Evolutionary conservation across 2,888 invertebrate genomes (phyloP).

Genomic region (Bombylius major): DNA sequence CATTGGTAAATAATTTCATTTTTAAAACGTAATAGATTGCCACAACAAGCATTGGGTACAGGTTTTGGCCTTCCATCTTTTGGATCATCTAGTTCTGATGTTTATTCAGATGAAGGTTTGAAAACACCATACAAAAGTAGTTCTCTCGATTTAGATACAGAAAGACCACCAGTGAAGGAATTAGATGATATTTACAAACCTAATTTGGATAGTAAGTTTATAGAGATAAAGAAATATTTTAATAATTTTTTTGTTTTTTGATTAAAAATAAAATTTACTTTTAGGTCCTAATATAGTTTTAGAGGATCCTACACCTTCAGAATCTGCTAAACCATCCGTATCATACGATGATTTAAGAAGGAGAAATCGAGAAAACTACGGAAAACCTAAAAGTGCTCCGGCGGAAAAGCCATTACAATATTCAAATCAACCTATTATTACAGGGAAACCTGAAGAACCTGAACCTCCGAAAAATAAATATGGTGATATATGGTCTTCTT

Average conservation of each 20-base stretch:
- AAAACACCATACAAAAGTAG: conserved; percentile 21
- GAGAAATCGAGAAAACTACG: conserved; percentile 54
- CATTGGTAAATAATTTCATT: not conserved
- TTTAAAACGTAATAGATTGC: conserved; percentile 13
- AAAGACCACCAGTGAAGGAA: conserved; percentile 45
- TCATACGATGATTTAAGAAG: conserved; percentile 62
- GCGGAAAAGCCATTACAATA: conserved; percentile 19
- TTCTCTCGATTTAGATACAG: conserved; percentile 49
- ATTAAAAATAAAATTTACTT: not conserved
- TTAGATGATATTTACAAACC: conserved; percentile 47
- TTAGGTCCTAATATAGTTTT: conserved; percentile 29
- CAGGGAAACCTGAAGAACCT: not conserved
- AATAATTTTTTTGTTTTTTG: no score
- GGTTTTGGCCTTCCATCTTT: conserved; percentile 40
- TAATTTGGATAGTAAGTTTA: conserved; percentile 39
- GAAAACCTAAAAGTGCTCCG: conserved; percentile 24
- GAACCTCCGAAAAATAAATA: conserved; percentile 27
- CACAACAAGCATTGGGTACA: conserved; percentile 37
- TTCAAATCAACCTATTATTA: not conserved
- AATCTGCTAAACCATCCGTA: conserved; percentile 37
- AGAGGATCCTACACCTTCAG: conserved; percentile 39
- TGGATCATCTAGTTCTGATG: conserved; percentile 25
- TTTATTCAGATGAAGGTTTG: conserved; percentile 25
- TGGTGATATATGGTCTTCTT: conserved; percentile 33
- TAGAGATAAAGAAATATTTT: conserved; percentile 1